These are phyloP conservation scores for Stegodyphus mimosarum DNA, from an alignment of 1,140 invertebrate genomes.

Conservation along the genomic window DNA sequence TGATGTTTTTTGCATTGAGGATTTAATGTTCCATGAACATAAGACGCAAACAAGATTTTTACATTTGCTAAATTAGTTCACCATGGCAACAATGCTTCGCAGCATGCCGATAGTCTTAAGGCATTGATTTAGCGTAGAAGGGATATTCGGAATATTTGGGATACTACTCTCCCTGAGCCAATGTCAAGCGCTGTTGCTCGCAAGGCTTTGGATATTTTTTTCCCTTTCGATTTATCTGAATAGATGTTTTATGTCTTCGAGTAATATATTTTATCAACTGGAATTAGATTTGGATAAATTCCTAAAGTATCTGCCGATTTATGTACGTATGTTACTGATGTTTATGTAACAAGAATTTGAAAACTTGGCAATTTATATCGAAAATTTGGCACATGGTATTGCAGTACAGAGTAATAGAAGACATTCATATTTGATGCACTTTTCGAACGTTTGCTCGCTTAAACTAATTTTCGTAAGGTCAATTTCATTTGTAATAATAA, in stretches of 20 bases:
- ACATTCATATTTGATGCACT: background rate
- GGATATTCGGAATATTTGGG: background rate
- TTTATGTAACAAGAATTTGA: background rate
- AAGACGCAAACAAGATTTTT: slow-evolving; percentile 47
- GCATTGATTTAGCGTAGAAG: slow-evolving; percentile 7
- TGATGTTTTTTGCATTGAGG: too few relatives aligned
- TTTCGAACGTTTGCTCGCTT: background rate
- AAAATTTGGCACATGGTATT: background rate
- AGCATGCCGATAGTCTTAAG: background rate
- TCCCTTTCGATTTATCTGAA: slow-evolving; percentile 8
- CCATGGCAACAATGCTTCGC: slow-evolving; percentile 14
- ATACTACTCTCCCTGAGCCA: too few relatives aligned
- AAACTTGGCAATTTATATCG: background rate
- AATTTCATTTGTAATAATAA: too few relatives aligned
- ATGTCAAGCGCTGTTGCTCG: too few relatives aligned
- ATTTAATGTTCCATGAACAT: slow-evolving; percentile 38
- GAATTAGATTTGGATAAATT: too few relatives aligned
- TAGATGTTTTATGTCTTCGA: background rate
- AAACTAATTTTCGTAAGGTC: background rate
- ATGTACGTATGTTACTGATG: background rate
- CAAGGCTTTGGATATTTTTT: background rate
- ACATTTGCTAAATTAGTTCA: slow-evolving; percentile 47
- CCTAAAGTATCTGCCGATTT: background rate
- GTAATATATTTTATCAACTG: too few relatives aligned
- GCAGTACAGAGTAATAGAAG: background rate